Base-by-base conservation (phyloP, 92 coral and sea anemone genomes). In the Zoanthus solanderi region DNA sequence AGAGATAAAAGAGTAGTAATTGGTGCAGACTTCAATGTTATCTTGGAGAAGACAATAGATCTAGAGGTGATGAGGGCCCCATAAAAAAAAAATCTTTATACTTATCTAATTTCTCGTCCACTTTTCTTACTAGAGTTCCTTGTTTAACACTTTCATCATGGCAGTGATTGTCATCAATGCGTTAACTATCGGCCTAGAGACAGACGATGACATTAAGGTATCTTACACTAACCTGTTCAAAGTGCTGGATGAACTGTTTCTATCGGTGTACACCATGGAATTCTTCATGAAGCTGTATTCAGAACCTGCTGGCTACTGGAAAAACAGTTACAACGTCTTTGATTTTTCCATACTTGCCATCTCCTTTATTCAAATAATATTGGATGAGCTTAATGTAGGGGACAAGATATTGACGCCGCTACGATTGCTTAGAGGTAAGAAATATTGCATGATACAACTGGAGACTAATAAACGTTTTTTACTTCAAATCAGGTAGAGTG, bases 251-350 rank as follows among this genome's bases (percentile, higher is more conserved):
- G 99, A 97, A 78, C 84, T 97, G 5, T 97, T 97, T 84, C 92
- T 97, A 52, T 90, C 99, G 1, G 87, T 97, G 48, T 97, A 97
- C 94, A 97, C 99, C 61, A 93, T 97, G 92, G 99, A 97, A 83
- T 97, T 95, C 86, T 56, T 97, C 17, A 83, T 97, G 92, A 97
- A 97, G 78, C 66, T 97, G 54, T 97, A 97, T 78, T 97, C 99
- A 4, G 99, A 97, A 50, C 98, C 98, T 7, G 75, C 76, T 13
- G 94, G 94, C 9, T 97, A 97, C 84, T 97, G 99, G 99, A 92
- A 91, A 73, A 97, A 98, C 91, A 97, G 99, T 73, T 97, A 97
- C 63, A 97, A 97, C 75, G 92, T 91, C 32, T 97, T 97, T 88
- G 99, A 97, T 76, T 92, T 97, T 85, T 87, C 95, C 37, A 97